Percentiles rank a stretch among this genome's conserved stretches.
Evolutionary conservation across 1,140 invertebrate genomes (phyloP).

Genomic region (Bombus superbus): DNA sequence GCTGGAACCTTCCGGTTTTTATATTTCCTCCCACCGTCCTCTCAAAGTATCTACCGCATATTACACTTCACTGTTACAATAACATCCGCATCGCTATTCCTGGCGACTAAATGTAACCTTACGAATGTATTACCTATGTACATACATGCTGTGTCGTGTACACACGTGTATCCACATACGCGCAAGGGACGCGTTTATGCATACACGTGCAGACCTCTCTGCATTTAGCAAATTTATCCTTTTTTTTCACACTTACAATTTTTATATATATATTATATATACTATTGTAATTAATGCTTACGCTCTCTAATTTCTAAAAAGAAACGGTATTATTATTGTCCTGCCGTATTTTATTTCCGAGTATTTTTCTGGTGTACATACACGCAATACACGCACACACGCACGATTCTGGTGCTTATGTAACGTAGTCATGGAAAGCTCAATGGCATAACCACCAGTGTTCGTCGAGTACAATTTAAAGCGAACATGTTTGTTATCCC

Average conservation of each 20-base stretch:
- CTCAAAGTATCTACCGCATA: slow-evolving; percentile 39
- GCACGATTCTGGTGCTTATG: slow-evolving; percentile 57
- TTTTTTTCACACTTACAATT: slow-evolving; percentile 45
- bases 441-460: slow-evolving; percentile 77
- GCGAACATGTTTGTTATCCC: slow-evolving; percentile 44
- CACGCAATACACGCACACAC: slow-evolving; percentile 60
- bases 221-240: slow-evolving; percentile 53
- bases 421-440: slow-evolving; percentile 79
- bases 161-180: neutral
- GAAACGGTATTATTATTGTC: slow-evolving; percentile 81
- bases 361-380: slow-evolving; percentile 71
- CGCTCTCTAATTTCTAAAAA: slow-evolving; percentile 73
- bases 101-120: slow-evolving; percentile 67
- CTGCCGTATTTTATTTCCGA: slow-evolving; percentile 75
- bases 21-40: neutral
- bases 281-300: slow-evolving; percentile 68
- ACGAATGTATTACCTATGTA: slow-evolving; percentile 59
- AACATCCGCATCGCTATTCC: slow-evolving; percentile 62
- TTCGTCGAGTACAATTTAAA: slow-evolving; percentile 67
- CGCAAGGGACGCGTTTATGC: neutral
- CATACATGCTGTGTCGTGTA: slow-evolving; percentile 12
- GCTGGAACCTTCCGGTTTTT: slow-evolving; percentile 39
- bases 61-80: slow-evolving; percentile 57
- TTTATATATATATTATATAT: slow-evolving; percentile 42
- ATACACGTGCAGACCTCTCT: neutral